These are phyloP conservation scores for Chaetogeoica ovagalla DNA, from an alignment of 2,888 invertebrate species.

Conservation along the genomic window DNA sequence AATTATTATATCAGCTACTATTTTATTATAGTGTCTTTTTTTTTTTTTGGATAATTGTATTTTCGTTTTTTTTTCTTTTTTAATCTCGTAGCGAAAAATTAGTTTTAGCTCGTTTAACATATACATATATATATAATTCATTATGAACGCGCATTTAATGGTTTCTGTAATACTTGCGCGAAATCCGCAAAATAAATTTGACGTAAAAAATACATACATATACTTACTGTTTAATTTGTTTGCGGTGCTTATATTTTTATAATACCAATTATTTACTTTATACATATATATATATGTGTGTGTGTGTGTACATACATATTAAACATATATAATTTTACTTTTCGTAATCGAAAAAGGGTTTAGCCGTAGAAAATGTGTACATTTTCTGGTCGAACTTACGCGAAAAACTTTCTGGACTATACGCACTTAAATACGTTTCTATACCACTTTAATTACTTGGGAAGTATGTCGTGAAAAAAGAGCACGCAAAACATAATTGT, in stretches of 20 bases:
- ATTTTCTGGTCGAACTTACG: neutral
- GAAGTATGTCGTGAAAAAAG: constrained; percentile 6
- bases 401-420: neutral
- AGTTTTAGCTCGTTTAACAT: neutral
- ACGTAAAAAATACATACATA: too few relatives aligned
- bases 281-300: too few relatives aligned
- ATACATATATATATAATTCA: too few relatives aligned
- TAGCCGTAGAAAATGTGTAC: neutral
- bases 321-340: neutral
- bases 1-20: neutral
- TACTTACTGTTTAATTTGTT: too few relatives aligned
- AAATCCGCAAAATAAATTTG: too few relatives aligned
- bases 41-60: neutral
- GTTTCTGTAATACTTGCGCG: too few relatives aligned
- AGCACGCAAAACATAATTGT: neutral
- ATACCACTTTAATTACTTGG: constrained; percentile 2
- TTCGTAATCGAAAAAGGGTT: neutral
- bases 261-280: too few relatives aligned
- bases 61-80: neutral
- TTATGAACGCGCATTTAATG: neutral
- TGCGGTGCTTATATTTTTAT: too few relatives aligned
- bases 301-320: too few relatives aligned
- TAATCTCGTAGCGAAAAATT: neutral
- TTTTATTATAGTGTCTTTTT: neutral
- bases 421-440: constrained; percentile 2